phyloP scores from a whole-genome alignment of 2,888 invertebrate genomes.

The Xestia c-nigrum region DNA sequence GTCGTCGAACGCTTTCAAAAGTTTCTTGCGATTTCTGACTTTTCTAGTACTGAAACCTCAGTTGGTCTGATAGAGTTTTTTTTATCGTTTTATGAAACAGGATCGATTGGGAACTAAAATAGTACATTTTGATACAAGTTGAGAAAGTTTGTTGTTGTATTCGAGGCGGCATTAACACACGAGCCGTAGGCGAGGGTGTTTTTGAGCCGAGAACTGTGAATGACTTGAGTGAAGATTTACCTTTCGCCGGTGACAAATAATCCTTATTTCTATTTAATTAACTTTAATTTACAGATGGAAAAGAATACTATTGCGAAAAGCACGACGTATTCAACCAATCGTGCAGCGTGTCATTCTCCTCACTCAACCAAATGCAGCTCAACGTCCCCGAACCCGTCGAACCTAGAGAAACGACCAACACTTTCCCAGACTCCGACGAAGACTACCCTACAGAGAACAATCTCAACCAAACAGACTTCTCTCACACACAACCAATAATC shows the following conservation, averaged over 20 bases:
- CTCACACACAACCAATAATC: slow-evolving; percentile 86
- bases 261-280: not conserved
- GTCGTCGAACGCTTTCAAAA: not conserved
- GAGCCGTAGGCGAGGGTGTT: too few species aligned
- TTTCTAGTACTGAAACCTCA: not conserved
- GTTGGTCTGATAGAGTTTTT: not conserved
- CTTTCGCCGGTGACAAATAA: not conserved
- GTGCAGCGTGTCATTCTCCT: slow-evolving; percentile 85
- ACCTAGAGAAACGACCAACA: slow-evolving; percentile 77
- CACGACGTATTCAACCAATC: slow-evolving; percentile 87
- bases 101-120: not conserved
- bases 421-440: slow-evolving; percentile 85
- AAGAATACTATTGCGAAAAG: slow-evolving; percentile 88
- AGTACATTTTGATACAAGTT: too few species aligned
- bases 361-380: slow-evolving; percentile 84
- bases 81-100: not conserved
- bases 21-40: not conserved
- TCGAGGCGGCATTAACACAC: too few species aligned
- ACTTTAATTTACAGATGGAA: slow-evolving; percentile 78
- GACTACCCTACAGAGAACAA: slow-evolving; percentile 87
- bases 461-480: slow-evolving; percentile 87
- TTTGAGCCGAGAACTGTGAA: too few species aligned
- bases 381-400: slow-evolving; percentile 87
- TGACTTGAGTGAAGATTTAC: not conserved
- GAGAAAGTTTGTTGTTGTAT: too few species aligned